Percentiles rank a stretch among this genome's conserved stretches.
These are phyloP conservation scores for Neotragus moschatus DNA, from an alignment of 2,113 vertebrate species.

Conservation along the genomic window DNA sequence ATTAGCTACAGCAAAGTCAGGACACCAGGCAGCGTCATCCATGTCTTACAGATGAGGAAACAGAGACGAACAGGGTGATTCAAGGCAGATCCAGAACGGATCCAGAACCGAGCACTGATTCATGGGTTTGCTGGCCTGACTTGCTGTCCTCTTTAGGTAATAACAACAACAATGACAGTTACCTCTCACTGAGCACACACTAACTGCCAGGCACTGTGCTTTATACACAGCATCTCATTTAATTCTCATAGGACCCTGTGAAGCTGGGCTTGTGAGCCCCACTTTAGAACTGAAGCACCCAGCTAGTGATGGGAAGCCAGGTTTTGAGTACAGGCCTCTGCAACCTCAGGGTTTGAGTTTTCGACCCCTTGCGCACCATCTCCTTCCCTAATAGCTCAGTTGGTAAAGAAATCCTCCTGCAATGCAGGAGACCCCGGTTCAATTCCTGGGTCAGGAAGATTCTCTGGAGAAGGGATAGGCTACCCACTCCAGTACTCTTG, in stretches of 20 bases:
- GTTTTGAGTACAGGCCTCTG: background rate
- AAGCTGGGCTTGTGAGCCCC: background rate
- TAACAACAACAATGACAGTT: background rate
- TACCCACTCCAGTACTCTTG: background rate
- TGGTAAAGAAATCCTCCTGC: background rate
- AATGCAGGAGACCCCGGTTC: background rate
- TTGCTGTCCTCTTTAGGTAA: background rate
- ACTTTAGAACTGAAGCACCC: background rate
- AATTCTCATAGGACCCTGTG: background rate
- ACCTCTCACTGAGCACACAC: background rate
- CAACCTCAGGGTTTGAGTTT: background rate
- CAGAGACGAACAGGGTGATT: background rate
- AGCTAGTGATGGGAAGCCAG: background rate
- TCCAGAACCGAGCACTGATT: background rate
- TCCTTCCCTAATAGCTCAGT: background rate
- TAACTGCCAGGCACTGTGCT: background rate
- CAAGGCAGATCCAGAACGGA: background rate
- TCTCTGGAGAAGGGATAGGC: background rate
- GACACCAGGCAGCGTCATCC: background rate
- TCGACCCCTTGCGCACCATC: background rate
- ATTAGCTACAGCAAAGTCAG: background rate
- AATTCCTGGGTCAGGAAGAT: background rate
- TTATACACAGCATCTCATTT: background rate
- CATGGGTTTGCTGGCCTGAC: background rate
- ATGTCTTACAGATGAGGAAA: background rate